phyloP scores from a whole-genome alignment of 2,797 vertebrate species.

The Poeciliopsis paucimaculata region DNA sequence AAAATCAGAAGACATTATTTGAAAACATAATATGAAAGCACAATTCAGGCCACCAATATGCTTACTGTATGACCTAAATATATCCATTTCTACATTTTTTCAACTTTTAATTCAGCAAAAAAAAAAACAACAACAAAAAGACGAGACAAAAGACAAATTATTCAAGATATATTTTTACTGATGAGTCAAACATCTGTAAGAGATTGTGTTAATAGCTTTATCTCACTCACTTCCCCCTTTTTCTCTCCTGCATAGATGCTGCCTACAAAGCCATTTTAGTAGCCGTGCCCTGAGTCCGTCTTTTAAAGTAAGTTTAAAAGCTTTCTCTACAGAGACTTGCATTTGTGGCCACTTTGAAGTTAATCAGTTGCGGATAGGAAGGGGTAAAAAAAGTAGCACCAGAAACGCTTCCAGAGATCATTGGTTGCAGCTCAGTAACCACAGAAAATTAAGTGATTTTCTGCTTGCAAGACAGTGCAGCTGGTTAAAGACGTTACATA shows the following conservation, averaged over 20 bases:
- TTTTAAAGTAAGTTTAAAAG: background rate
- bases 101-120: background rate
- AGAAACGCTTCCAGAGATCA: constrained; percentile 3
- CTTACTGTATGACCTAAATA: background rate
- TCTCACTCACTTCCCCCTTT: background rate
- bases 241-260: background rate
- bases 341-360: constrained; percentile 16
- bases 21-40: background rate
- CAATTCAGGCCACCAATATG: background rate
- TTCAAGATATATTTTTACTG: background rate
- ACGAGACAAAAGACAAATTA: background rate
- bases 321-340: background rate
- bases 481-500: background rate
- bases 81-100: background rate
- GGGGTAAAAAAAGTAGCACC: background rate
- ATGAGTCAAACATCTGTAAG: constrained; percentile 3
- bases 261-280: constrained; percentile 3
- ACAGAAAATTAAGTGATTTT: constrained; percentile 14
- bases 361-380: background rate
- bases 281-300: background rate
- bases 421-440: constrained; percentile 6
- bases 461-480: background rate
- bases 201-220: background rate
- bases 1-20: background rate
- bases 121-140: background rate